A percentile compares a stretch with the other conserved stretches of the same genome.
These are phyloP conservation scores for Tachina grossa DNA, from an alignment of 2,888 invertebrate species.

Conservation along the genomic window DNA sequence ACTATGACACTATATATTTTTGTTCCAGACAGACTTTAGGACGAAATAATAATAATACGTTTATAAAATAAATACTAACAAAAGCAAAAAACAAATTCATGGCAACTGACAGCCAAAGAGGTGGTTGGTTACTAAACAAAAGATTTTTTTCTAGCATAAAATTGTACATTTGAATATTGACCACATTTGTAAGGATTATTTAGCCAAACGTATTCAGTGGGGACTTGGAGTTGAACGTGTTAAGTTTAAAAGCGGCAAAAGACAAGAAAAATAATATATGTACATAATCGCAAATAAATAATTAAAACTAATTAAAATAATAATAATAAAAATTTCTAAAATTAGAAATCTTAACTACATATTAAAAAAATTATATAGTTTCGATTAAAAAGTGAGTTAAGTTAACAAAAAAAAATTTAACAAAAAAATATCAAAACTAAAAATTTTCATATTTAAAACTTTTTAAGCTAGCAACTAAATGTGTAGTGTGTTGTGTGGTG, in stretches of 20 bases:
- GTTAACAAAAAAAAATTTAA: not conserved
- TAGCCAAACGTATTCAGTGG: constrained; percentile 52
- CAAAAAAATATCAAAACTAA: not conserved
- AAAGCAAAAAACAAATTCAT: not conserved
- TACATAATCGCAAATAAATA: not conserved
- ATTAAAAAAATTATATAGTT: not conserved
- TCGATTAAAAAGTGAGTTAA: constrained; percentile 30
- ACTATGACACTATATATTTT: constrained; percentile 1
- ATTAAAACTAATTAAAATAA: not conserved
- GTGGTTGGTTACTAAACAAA: not conserved
- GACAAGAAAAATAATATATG: not conserved
- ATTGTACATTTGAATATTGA: constrained; percentile 65
- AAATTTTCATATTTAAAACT: not conserved
- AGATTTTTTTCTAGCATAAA: constrained; percentile 27
- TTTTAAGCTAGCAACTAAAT: not conserved
- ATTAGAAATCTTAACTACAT: not conserved
- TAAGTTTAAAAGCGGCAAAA: constrained; percentile 50
- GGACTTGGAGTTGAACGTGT: constrained; percentile 61
- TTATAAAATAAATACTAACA: constrained; percentile 27
- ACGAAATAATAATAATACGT: constrained; percentile 47
- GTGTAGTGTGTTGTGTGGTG: not conserved
- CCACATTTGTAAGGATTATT: constrained; percentile 64
- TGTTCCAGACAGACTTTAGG: constrained; percentile 42
- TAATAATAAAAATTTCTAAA: not conserved
- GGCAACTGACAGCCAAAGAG: not conserved